These are phyloP conservation scores for Streptopelia turtur DNA, from an alignment of 2,797 vertebrate genomes.

Conservation along the genomic window DNA sequence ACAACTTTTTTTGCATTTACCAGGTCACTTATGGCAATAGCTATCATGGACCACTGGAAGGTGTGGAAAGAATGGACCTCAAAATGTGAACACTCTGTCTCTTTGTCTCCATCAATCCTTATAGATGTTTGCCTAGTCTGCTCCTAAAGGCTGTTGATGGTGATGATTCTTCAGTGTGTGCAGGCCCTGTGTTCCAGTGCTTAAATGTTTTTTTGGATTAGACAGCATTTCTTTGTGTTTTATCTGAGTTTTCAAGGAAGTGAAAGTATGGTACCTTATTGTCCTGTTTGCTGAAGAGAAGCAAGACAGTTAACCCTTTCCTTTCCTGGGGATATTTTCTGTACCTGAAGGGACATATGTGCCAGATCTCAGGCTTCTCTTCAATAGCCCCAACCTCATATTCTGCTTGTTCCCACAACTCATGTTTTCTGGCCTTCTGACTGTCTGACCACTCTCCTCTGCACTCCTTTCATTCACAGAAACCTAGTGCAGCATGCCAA, in stretches of 20 bases:
- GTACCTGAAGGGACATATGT: not conserved
- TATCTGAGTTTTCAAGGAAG: not conserved
- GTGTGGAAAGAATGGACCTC: not conserved
- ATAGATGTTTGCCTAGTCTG: not conserved
- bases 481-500: not conserved
- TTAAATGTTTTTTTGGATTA: not conserved
- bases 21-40: not conserved
- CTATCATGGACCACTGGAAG: not conserved
- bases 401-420: not conserved
- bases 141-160: not conserved
- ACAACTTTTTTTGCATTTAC: not conserved
- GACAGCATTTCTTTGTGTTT: not conserved
- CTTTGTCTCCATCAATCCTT: not conserved
- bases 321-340: not conserved
- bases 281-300: not conserved
- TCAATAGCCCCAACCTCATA: accelerated
- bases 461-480: not conserved
- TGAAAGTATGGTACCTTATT: not conserved
- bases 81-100: not conserved
- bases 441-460: accelerated
- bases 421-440: not conserved
- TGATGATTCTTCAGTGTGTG: not conserved
- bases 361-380: not conserved
- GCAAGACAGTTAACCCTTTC: not conserved
- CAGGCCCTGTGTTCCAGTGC: not conserved